Evolutionary conservation across 1,140 invertebrate genomes (phyloP), one percentile per base, ranked within the genome.

Genomic region (Monochamus saltuarius): DNA sequence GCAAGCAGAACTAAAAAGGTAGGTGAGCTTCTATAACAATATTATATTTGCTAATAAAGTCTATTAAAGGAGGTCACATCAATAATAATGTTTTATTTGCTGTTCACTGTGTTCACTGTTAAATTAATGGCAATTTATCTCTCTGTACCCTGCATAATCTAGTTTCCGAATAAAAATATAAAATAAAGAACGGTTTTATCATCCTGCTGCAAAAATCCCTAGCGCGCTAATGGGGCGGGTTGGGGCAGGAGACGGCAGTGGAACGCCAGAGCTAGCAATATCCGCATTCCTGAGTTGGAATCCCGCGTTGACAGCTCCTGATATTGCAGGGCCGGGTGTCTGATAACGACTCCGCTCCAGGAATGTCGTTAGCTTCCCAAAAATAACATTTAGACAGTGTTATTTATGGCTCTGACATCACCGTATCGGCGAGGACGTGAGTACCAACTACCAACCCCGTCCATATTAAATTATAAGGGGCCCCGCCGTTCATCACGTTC

Each of bases 321-420:
- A 72, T 72, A 72, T 72, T 74, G 69, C 65, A 64, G 59, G 61
- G 51, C 63, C 56, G 70, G 68, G 67, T 72, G 73, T 74, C 71
- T 74, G 73, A 74, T 74, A 74, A 74, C 73, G 73, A 74, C 73
- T 72, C 59, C 59, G 69, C 67, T 72, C 62, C 67, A 64, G 71
- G 73, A 73, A 74, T 74, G 73, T 74, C 73, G 71, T 74, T 74
- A 74, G 73, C 73, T 74, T 73, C 66, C 72, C 71, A 73, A 74
- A 74, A 74, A 71, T 71, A 73, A 73, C 70, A 67, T 70, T 74
- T 74, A 71, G 70, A 73, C 70, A 70, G 62, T 63, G 71, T 74
- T 74, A 74, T 74, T 74, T 74, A 74, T 74, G 67, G 71, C 66
- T 29, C 22, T 29, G 45, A 47, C 45, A 47, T 47, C 45, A 47